Conservation (phyloP, 2,888 invertebrate species). For the Cartodere bifasciata region DNA sequence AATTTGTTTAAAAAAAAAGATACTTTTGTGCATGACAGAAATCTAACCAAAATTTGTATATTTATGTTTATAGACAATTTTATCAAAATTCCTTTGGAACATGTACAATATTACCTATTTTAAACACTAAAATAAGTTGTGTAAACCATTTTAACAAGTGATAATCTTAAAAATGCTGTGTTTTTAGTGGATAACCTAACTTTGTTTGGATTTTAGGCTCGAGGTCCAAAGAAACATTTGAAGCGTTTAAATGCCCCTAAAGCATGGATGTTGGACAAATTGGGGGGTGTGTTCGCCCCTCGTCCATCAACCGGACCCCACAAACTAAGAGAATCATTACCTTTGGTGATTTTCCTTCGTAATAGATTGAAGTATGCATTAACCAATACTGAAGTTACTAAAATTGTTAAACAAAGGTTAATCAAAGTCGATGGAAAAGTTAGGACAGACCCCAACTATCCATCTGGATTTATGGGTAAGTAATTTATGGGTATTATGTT, state of each 20-base stretch:
- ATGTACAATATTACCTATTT: too few species aligned
- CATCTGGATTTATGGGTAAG: slow-evolving; percentile 98
- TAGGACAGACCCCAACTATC: slow-evolving; percentile 93
- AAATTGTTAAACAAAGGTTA: slow-evolving; percentile 95
- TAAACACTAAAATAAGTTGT: too few species aligned
- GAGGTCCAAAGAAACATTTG: slow-evolving; percentile 98
- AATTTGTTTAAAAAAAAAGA: too few species aligned
- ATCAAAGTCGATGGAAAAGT: slow-evolving; percentile 98
- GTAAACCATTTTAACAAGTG: too few species aligned
- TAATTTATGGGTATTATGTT: slow-evolving; percentile 13
- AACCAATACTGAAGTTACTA: slow-evolving; percentile 91
- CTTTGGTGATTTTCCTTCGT: slow-evolving; percentile 90
- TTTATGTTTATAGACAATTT: too few species aligned
- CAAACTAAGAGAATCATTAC: slow-evolving; percentile 92
- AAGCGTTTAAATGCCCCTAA: slow-evolving; percentile 98
- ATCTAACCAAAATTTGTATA: too few species aligned
- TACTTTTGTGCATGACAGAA: too few species aligned
- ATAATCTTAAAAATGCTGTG: too few species aligned
- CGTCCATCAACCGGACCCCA: slow-evolving; percentile 97
- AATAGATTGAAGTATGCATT: slow-evolving; percentile 97
- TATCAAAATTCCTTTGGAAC: too few species aligned
- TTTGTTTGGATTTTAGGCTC: slow-evolving; percentile 53
- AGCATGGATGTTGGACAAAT: slow-evolving; percentile 99
- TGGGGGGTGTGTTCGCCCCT: slow-evolving; percentile 96
- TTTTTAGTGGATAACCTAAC: too few species aligned